Percentiles rank a stretch among this genome's conserved stretches.
Evolutionary conservation across 64 coral and sea anemone genomes (phyloP).

Genomic region (Actinia equina): DNA sequence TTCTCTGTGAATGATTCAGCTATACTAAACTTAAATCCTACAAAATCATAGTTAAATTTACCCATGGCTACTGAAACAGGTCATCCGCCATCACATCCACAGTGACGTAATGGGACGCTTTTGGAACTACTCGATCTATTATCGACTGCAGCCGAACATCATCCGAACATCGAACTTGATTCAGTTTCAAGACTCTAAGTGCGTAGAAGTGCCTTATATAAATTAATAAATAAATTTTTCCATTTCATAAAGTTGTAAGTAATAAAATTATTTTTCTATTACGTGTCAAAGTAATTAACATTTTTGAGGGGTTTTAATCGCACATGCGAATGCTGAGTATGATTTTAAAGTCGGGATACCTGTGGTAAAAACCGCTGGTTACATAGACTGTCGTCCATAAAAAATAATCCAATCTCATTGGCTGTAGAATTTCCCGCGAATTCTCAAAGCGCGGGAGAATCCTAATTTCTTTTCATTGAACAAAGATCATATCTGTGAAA

Average conservation of each 20-base stretch:
- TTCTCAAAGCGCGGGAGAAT: slow-evolving; percentile 29
- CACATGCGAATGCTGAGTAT: background rate
- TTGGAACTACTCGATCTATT: background rate
- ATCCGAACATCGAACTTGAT: background rate
- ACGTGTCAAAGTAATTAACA: background rate
- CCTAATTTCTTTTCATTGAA: background rate
- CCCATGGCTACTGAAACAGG: slow-evolving; percentile 12
- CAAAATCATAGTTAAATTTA: slow-evolving; percentile 29
- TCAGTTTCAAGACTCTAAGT: too few relatives aligned
- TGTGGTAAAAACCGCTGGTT: background rate
- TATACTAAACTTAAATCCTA: background rate
- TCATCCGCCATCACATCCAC: slow-evolving; percentile 36
- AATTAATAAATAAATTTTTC: too few relatives aligned
- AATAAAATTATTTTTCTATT: background rate
- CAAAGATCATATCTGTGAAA: background rate
- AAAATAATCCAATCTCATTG: slow-evolving; percentile 27
- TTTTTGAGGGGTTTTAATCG: too few relatives aligned
- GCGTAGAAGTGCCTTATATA: too few relatives aligned
- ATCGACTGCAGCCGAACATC: background rate
- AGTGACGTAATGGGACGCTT: slow-evolving; percentile 27
- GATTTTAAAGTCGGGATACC: background rate
- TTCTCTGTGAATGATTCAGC: slow-evolving; percentile 6
- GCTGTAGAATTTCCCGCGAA: slow-evolving; percentile 60
- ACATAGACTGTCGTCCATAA: background rate
- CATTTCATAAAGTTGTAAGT: background rate